Base-by-base conservation (phyloP, 2,113 vertebrate species). In the Pseudolaguvia tuberculata region DNA sequence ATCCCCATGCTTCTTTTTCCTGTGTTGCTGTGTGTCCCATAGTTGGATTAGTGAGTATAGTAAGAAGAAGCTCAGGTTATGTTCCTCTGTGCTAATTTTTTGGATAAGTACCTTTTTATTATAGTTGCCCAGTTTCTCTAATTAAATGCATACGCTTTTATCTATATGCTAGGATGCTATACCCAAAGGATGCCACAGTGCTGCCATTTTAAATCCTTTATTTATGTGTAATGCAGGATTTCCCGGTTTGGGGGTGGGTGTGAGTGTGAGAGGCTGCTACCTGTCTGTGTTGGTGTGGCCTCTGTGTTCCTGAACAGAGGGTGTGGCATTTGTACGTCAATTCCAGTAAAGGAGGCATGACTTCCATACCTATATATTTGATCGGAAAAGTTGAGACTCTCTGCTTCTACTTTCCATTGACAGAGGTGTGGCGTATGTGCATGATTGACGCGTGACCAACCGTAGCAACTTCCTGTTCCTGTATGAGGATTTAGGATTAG, bases 1-100 rank as follows among this genome's bases (percentile, higher is more conserved):
- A 79, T 79, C 84, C 86, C 80, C 84, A 4, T 10, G 8, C 31
- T 78, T 70, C 70, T 51, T 82, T 78, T 76, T 73, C 42, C 78
- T 80, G 79, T 84, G 79, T 81, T 80, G 83, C 85, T 83, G 76
- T 63, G 83, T 85, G 72, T 29, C n/a, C 50, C 51, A 10, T 66
- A 12, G 29, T n/a, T n/a, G n/a, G n/a, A n/a, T n/a, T n/a, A n/a
- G n/a, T n/a, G n/a, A n/a, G n/a, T n/a, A n/a, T n/a, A n/a, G n/a
- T n/a, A n/a, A n/a, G 31, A 68, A 25, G 51, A 68, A 69, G 18
- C 15, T 18, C 27, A 31, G 48, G 12, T 17, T 23, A n/a, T 2
- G 51, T 69, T 21, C 18, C 66, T n/a, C 18, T 5, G 2, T 29
- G 65, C 47, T 35, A 35, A 35, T 35, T n/a, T n/a, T 35, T 23